Evolutionary conservation across 2,797 vertebrate genomes (phyloP).

Genomic region (Fistularia tabacaria): DNA sequence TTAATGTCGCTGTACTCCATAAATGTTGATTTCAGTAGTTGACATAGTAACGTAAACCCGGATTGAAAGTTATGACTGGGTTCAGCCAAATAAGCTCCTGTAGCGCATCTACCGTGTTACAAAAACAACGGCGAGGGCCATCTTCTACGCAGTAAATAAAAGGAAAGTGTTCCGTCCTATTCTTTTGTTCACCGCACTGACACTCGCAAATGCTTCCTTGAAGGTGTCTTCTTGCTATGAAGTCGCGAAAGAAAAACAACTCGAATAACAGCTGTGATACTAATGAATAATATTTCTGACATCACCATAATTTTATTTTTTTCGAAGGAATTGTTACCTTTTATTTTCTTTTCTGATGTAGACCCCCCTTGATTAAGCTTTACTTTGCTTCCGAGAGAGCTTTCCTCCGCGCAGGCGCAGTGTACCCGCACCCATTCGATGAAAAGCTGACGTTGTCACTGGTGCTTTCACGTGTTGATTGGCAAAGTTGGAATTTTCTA

Average conservation of each 20-base stretch:
- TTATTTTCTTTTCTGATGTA: slow-evolving; percentile 49
- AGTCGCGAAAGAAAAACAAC: slow-evolving; percentile 8
- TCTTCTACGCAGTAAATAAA: accelerated
- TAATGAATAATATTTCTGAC: accelerated
- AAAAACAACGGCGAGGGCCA: not conserved
- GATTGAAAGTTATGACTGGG: not conserved
- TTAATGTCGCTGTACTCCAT: not conserved
- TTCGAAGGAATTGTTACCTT: slow-evolving; percentile 41
- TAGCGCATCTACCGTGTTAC: not conserved
- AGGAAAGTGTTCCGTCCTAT: slow-evolving; percentile 10
- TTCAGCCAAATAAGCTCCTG: not conserved
- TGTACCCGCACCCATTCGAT: slow-evolving; percentile 33
- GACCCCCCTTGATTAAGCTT: slow-evolving; percentile 39
- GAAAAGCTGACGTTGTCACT: slow-evolving; percentile 6
- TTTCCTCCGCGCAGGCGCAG: slow-evolving; percentile 62
- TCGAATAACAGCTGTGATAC: slow-evolving; percentile 14
- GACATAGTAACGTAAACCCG: slow-evolving; percentile 3
- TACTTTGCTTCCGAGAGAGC: slow-evolving; percentile 54
- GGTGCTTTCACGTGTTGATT: slow-evolving; percentile 39
- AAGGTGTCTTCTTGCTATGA: slow-evolving; percentile 40
- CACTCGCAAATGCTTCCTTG: slow-evolving; percentile 66
- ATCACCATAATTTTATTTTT: not conserved
- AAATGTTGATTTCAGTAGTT: slow-evolving; percentile 23
- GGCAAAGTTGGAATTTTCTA: slow-evolving; percentile 8
- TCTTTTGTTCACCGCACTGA: slow-evolving; percentile 66